Conservation (phyloP, 2,113 vertebrate species). For the Gavialis gangeticus region DNA sequence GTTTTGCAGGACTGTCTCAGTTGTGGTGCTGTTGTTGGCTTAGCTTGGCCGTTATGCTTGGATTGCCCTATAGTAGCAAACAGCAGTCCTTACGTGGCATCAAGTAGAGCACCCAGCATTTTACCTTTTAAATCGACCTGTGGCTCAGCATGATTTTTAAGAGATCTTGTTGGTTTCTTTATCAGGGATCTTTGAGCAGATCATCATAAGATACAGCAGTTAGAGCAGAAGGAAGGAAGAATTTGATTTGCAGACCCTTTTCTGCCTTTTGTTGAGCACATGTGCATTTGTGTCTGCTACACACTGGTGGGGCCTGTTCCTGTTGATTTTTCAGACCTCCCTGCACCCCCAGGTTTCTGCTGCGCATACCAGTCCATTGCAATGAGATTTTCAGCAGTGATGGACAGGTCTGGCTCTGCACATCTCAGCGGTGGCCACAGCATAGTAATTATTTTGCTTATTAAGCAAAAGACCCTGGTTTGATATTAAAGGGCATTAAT, state of each 20-base stretch:
- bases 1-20: background rate
- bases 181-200: background rate
- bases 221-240: background rate
- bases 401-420: background rate
- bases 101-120: background rate
- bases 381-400: background rate
- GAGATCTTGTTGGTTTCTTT: background rate
- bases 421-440: background rate
- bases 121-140: background rate
- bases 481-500: rapidly evolving
- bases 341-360: background rate
- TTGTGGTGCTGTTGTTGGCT: background rate
- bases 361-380: background rate
- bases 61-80: background rate
- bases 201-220: background rate
- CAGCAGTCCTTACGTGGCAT: background rate
- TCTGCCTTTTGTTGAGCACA: background rate
- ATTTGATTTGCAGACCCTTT: background rate
- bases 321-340: background rate
- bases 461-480: background rate
- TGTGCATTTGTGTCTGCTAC: too few species aligned
- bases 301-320: background rate
- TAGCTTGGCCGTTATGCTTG: background rate
- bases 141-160: background rate
- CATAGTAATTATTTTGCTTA: background rate